Conservation (phyloP, 2,888 invertebrate genomes). For the Fissipunctia ypsillon region DNA sequence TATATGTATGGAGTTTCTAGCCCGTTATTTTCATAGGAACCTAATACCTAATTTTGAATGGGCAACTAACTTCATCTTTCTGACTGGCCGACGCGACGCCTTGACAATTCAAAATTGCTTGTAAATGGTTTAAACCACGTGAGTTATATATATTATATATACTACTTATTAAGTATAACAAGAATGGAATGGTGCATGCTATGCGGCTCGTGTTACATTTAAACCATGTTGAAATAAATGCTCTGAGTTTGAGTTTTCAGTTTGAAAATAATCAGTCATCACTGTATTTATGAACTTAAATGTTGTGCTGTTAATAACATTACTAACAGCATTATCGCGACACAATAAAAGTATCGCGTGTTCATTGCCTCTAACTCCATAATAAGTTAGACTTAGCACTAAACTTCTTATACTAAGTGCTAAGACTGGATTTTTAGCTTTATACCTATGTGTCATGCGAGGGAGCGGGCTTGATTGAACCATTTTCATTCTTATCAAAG, state of each 20-base stretch:
- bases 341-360: slow-evolving; percentile 49
- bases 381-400: slow-evolving; percentile 48
- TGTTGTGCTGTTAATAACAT: slow-evolving; percentile 4
- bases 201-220: no score
- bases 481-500: slow-evolving; percentile 54
- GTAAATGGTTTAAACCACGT: no score
- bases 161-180: no score
- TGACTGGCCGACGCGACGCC: background rate
- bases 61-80: background rate
- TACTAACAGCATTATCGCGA: slow-evolving; percentile 1
- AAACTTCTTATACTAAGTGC: slow-evolving; percentile 45
- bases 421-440: slow-evolving; percentile 43
- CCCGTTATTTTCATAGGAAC: no score
- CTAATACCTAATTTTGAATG: no score
- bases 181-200: no score
- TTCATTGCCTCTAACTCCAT: slow-evolving; percentile 40
- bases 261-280: background rate
- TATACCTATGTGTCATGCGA: slow-evolving; percentile 49
- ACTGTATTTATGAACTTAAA: background rate
- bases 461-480: slow-evolving; percentile 51
- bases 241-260: background rate
- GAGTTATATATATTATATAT: no score
- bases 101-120: background rate
- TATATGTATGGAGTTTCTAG: no score
- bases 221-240: no score